Percentiles rank a stretch among this genome's conserved stretches.
phyloP scores from a whole-genome alignment of 2,797 vertebrate species.

The Lepus townsendii region DNA sequence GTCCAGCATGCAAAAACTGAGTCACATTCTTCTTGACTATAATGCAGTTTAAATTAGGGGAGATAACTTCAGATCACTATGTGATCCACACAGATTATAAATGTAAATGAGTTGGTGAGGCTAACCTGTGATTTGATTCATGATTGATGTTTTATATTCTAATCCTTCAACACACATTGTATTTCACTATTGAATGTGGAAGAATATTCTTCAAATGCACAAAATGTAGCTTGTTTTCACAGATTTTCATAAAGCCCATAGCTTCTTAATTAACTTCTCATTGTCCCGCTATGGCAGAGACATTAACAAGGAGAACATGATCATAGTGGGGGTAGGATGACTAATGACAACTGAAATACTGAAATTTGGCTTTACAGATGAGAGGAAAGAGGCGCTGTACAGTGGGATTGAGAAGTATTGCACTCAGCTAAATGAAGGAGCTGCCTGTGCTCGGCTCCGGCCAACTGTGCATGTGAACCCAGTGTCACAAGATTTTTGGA shows the following conservation, averaged over 20 bases:
- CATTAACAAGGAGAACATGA: background rate
- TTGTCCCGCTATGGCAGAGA: background rate
- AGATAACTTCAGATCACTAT: background rate
- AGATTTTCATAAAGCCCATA: background rate
- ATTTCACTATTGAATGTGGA: background rate
- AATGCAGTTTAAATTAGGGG: background rate
- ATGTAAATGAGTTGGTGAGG: background rate
- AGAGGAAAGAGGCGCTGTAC: background rate
- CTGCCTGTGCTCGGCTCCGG: background rate
- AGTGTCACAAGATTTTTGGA: background rate
- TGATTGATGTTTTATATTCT: background rate
- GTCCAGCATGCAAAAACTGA: background rate
- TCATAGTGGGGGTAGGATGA: background rate
- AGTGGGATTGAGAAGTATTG: background rate
- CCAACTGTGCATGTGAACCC: rapidly evolving
- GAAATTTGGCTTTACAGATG: background rate
- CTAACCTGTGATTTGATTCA: background rate
- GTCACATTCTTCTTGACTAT: background rate
- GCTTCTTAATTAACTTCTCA: background rate
- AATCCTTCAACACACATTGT: background rate
- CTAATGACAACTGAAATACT: background rate
- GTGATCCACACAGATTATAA: background rate
- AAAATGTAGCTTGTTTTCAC: background rate
- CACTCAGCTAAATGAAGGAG: rapidly evolving
- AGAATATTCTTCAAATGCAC: background rate